Percentiles rank a stretch among this genome's conserved stretches.
Conservation (phyloP, 2,113 vertebrate genomes). For the Ochotona princeps region DNA sequence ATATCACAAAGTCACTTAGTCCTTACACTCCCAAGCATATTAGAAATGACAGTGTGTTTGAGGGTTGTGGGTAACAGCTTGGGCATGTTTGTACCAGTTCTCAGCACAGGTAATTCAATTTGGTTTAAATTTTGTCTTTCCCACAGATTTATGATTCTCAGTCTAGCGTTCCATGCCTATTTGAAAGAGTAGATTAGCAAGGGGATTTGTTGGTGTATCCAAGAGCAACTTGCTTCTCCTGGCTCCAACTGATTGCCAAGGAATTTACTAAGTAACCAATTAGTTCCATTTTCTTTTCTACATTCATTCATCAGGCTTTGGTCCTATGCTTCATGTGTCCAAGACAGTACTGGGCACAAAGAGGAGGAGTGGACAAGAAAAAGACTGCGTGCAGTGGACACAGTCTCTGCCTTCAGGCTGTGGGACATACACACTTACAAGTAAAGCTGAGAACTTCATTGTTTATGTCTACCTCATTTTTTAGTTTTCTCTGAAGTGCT, state of each 20-base stretch:
- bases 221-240: constrained; percentile 69
- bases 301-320: constrained; percentile 38
- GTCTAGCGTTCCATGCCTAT: constrained; percentile 48
- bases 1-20: constrained; percentile 4
- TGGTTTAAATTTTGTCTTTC: constrained; percentile 75
- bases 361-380: not conserved
- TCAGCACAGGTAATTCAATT: constrained; percentile 58
- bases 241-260: constrained; percentile 11
- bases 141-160: constrained; percentile 63
- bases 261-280: constrained; percentile 48
- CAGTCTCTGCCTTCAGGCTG: not conserved
- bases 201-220: constrained; percentile 66
- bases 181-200: constrained; percentile 56
- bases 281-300: constrained; percentile 45
- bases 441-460: not conserved
- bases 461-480: not conserved
- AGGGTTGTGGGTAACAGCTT: constrained; percentile 23
- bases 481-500: not conserved
- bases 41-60: not conserved
- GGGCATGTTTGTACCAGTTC: constrained; percentile 48
- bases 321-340: not conserved
- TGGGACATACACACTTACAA: not conserved
- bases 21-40: not conserved
- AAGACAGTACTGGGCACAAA: not conserved
- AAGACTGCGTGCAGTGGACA: not conserved